These are phyloP conservation scores for Drosophila repletoides DNA, from an alignment of 1,140 invertebrate species.

Conservation along the genomic window DNA sequence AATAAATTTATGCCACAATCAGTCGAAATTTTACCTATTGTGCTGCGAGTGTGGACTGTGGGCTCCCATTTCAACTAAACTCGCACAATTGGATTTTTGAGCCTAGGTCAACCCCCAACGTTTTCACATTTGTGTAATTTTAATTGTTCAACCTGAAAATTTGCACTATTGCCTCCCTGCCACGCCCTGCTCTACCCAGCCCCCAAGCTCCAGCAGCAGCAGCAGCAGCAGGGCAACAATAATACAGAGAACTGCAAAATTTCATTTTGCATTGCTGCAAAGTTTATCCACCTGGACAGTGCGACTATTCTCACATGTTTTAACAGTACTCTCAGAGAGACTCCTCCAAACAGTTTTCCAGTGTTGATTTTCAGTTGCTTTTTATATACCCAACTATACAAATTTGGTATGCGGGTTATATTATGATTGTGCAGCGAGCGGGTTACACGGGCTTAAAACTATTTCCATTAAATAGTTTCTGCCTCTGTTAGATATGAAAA, in stretches of 20 bases:
- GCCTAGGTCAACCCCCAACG: conserved; percentile 21
- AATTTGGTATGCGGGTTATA: neutral
- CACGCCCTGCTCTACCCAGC: neutral
- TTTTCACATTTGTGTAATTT: conserved; percentile 54
- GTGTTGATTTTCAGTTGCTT: conserved; percentile 44
- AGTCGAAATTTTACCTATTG: too few species aligned
- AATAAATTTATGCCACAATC: too few species aligned
- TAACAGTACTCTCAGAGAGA: neutral
- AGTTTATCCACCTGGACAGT: conserved; percentile 42
- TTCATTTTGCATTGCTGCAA: conserved; percentile 38
- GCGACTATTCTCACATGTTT: conserved; percentile 20
- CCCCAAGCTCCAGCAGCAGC: neutral
- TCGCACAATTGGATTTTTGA: conserved; percentile 67
- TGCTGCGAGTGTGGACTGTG: too few species aligned
- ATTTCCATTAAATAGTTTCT: too few species aligned
- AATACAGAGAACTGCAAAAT: conserved; percentile 40
- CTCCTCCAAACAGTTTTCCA: conserved; percentile 15
- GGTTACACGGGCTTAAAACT: too few species aligned
- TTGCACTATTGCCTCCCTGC: conserved; percentile 20
- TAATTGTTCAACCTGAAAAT: conserved; percentile 53
- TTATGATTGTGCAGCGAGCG: neutral
- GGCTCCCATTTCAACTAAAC: too few species aligned
- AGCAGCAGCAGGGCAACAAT: too few species aligned
- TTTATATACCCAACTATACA: neutral
- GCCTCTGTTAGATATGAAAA: too few species aligned